These are phyloP conservation scores for Calonectris borealis DNA, from an alignment of 2,113 vertebrate genomes.

Conservation along the genomic window DNA sequence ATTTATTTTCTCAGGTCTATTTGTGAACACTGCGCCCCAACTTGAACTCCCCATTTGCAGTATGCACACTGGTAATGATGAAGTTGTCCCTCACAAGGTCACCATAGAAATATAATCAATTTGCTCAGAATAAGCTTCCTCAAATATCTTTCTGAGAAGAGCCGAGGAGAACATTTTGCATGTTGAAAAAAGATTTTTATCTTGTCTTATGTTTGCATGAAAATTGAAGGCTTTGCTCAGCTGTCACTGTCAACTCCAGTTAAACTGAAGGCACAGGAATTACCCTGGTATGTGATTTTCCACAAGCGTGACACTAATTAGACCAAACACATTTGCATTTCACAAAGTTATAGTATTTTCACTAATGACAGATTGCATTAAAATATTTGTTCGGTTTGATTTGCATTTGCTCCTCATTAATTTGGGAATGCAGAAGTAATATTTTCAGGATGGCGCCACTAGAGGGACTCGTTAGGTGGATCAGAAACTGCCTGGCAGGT, in stretches of 20 bases:
- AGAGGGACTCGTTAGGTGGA: not conserved
- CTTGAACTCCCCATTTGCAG: not conserved
- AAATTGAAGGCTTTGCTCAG: not conserved
- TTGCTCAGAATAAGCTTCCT: not conserved
- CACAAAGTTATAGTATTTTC: not conserved
- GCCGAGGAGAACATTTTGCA: not conserved
- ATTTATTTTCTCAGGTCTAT: not conserved
- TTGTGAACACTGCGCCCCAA: not conserved
- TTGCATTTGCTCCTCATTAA: not conserved
- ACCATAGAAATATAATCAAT: not conserved
- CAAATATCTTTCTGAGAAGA: not conserved
- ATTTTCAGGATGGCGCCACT: not conserved
- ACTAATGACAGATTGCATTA: not conserved
- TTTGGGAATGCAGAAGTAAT: not conserved
- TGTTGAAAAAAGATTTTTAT: not conserved
- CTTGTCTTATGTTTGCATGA: not conserved
- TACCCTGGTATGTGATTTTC: not conserved
- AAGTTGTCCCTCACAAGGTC: not conserved
- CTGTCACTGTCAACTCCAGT: not conserved
- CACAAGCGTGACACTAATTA: not conserved
- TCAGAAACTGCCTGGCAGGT: not conserved
- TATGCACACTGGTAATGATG: not conserved
- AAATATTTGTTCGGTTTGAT: not conserved
- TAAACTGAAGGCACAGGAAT: not conserved
- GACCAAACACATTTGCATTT: not conserved